Evolutionary conservation across 2,797 vertebrate species (phyloP).

Genomic region (Tiaroga cobitis): DNA sequence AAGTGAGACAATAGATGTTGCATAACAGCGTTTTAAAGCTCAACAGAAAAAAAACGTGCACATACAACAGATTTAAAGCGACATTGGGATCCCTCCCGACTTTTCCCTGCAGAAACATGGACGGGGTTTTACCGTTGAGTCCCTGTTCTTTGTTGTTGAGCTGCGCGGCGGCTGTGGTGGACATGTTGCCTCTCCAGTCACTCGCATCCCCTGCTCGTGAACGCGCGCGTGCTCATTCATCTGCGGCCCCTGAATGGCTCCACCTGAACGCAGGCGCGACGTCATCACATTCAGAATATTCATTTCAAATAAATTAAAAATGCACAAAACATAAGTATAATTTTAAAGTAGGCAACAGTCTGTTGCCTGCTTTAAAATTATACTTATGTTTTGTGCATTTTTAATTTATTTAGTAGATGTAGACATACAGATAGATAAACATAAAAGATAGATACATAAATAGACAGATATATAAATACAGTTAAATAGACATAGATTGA

Average conservation of each 20-base stretch:
- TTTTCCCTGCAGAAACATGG: neutral
- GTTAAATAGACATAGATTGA: neutral
- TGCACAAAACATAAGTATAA: neutral
- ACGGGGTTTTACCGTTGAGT: conserved; percentile 76
- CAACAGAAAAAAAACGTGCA: neutral
- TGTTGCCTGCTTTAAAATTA: no score
- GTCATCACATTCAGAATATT: conserved; percentile 46
- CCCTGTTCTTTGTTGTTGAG: conserved; percentile 81
- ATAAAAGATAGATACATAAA: no score
- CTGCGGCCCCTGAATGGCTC: conserved; percentile 34
- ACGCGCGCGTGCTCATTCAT: conserved; percentile 68
- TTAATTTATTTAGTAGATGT: neutral
- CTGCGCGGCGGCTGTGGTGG: conserved; percentile 75
- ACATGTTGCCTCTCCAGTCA: conserved; percentile 78
- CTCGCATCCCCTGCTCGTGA: conserved; percentile 52
- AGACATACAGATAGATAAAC: neutral
- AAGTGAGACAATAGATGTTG: conserved; percentile 71
- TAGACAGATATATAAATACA: no score
- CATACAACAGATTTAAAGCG: no score
- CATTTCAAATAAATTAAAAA: neutral
- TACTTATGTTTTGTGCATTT: no score
- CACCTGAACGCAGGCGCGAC: conserved; percentile 42
- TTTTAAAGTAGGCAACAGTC: neutral
- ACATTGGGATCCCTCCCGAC: neutral
- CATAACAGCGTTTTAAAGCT: conserved; percentile 19